phyloP scores from a whole-genome alignment of 2,888 invertebrate species.

The Artemia sinica region DNA sequence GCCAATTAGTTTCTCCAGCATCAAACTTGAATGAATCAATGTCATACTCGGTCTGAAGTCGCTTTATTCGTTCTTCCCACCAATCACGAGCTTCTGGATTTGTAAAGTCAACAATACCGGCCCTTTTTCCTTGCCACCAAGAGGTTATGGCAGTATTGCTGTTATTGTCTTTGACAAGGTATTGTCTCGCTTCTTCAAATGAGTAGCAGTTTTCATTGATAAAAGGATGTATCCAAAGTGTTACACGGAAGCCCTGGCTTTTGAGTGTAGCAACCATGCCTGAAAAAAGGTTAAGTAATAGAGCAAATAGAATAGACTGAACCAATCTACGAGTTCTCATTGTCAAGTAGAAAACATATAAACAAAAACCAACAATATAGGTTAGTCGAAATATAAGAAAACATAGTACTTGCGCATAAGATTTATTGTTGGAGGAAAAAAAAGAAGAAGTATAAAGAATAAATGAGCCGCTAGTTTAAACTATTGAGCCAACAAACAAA shows the following conservation, averaged over 20 bases:
- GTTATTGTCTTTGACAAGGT: conserved; percentile 34
- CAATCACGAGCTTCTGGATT: conserved; percentile 44
- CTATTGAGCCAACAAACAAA: too few species aligned
- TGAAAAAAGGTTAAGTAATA: conserved; percentile 17
- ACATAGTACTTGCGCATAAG: too few species aligned
- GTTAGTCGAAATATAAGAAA: too few species aligned
- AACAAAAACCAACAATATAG: too few species aligned
- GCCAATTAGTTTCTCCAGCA: conserved; percentile 55
- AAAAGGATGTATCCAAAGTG: conserved; percentile 73
- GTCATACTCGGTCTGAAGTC: conserved; percentile 42
- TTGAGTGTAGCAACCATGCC: conserved; percentile 26
- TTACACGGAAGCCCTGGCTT: conserved; percentile 47
- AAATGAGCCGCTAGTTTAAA: too few species aligned
- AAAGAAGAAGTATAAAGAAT: too few species aligned
- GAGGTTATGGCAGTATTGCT: conserved; percentile 29
- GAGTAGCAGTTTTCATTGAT: conserved; percentile 51
- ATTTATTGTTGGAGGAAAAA: too few species aligned
- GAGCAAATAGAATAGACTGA: neutral
- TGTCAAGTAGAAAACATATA: too few species aligned
- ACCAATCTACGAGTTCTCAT: too few species aligned
- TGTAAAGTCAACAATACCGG: conserved; percentile 51
- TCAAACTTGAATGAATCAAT: conserved; percentile 64
- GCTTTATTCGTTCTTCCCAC: conserved; percentile 31
- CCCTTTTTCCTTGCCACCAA: conserved; percentile 35
- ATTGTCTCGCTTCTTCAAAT: conserved; percentile 44